Base-by-base conservation (phyloP, 2,113 vertebrate genomes). In the Muntiacus reevesi region DNA sequence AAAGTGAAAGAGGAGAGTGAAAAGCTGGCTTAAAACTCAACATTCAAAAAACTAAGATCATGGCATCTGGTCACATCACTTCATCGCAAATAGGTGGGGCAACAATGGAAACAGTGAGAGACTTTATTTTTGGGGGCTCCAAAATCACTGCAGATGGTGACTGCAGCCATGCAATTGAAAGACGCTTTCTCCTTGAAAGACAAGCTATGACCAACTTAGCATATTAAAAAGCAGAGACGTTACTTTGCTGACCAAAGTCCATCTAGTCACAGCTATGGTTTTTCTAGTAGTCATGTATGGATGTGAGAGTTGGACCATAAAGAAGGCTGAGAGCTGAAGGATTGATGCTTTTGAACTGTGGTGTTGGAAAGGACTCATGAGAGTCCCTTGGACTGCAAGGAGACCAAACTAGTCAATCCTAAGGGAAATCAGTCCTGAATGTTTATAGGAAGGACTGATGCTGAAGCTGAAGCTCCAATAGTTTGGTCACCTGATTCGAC, bases 91-190 rank as follows among this genome's bases (percentile, higher is more conserved):
- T 67, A 21, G 64, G 11, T 5, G 2, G n/a, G 64, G 17, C 21
- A 36, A 36, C 9, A n/a, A 2, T 67, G n/a, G 9, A 67, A 36
- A 67, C n/a, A 67, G 17, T 67, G 64, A 0, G 4, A 67, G 64
- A 71, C 10, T 71, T 21, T 36, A 71, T 36, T 71, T 71, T 11
- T 0, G 0, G 0, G 9, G 17, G 33, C 17, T 36, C 64, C n/a
- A 36, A 36, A 67, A 67, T 67, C 64, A 71, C 64, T 71, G 64
- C n/a, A 71, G n/a, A 71, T 36, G 64, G 17, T 21, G 64, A 71
- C n/a, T 71, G 8, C 0, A 36, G 33, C 64, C 64, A 11, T 21
- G n/a, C 36, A 71, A 36, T 71, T 71, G 8, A 36, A 71, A 36
- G n/a, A 71, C 1, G 4, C 2, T 21, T 71, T 1, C 64, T 71